Conservation (phyloP, 2,113 vertebrate genomes). For the Platichthys flesus region DNA sequence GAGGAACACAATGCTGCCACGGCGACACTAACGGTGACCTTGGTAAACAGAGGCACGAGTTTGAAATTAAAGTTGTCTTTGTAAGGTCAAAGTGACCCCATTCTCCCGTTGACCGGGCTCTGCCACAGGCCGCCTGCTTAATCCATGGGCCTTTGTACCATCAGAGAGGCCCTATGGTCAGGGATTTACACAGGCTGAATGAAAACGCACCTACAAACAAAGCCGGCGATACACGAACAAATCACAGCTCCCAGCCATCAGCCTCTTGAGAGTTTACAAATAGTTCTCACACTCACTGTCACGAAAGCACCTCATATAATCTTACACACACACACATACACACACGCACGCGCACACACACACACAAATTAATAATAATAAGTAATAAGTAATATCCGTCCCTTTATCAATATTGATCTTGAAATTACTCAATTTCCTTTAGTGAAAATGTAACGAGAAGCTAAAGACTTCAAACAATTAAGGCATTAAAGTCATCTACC, state of each 20-base stretch:
- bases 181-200: conserved; percentile 60
- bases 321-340: background rate
- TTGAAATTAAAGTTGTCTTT: conserved; percentile 58
- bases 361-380: background rate
- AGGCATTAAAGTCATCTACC: background rate
- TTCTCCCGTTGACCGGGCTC: conserved; percentile 31
- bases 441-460: background rate
- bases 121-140: conserved; percentile 55
- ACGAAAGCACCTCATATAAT: conserved; percentile 24
- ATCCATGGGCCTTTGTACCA: conserved; percentile 66
- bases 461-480: background rate
- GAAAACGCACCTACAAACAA: conserved; percentile 57
- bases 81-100: conserved; percentile 45
- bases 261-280: conserved; percentile 51
- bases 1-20: conserved; percentile 19
- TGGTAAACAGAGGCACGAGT: conserved; percentile 43
- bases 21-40: conserved; percentile 13
- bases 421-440: too few relatives aligned
- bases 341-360: background rate
- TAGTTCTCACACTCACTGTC: conserved; percentile 31
- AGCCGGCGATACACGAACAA: conserved; percentile 41
- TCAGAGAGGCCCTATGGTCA: conserved; percentile 46
- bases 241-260: conserved; percentile 34
- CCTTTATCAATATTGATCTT: too few relatives aligned
- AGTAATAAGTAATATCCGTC: too few relatives aligned